Conservation (phyloP, 2,888 invertebrate genomes). For the Camptogramma bilineatum region DNA sequence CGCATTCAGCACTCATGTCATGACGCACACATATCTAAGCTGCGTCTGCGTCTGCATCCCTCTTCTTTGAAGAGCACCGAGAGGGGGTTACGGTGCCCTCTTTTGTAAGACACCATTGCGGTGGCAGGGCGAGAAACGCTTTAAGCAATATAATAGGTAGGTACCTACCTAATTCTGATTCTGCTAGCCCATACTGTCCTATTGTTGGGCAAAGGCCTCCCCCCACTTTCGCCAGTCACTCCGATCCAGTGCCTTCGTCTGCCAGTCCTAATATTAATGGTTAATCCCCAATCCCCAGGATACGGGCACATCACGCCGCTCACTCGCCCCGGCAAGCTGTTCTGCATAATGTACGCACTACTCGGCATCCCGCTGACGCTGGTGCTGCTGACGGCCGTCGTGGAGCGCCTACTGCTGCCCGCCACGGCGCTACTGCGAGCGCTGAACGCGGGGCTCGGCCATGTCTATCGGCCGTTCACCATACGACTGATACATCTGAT, state of each 20-base stretch:
- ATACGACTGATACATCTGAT: slow-evolving; percentile 91
- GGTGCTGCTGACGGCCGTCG: slow-evolving; percentile 92
- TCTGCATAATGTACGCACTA: slow-evolving; percentile 94
- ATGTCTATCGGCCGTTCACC: slow-evolving; percentile 90
- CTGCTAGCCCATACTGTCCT: not conserved
- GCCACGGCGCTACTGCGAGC: slow-evolving; percentile 89
- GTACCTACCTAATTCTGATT: not conserved
- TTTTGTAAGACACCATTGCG: too few species aligned
- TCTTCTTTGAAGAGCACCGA: too few species aligned
- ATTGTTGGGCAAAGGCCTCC: too few species aligned
- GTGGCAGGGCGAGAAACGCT: too few species aligned
- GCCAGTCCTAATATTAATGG: too few species aligned
- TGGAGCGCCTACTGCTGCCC: slow-evolving; percentile 92
- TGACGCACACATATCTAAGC: too few species aligned
- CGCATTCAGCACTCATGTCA: too few species aligned
- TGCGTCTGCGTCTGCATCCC: too few species aligned
- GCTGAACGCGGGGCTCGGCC: slow-evolving; percentile 89
- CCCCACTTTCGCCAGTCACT: too few species aligned
- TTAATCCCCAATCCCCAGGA: slow-evolving; percentile 84
- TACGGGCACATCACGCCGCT: slow-evolving; percentile 96
- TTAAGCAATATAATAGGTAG: too few species aligned
- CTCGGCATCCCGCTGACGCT: slow-evolving; percentile 95
- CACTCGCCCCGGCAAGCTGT: slow-evolving; percentile 93
- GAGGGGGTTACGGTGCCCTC: too few species aligned
- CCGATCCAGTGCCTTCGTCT: too few species aligned